phyloP scores from a whole-genome alignment of 92 coral and sea anemone genomes.

The Hydrozoanthus gracilis region DNA sequence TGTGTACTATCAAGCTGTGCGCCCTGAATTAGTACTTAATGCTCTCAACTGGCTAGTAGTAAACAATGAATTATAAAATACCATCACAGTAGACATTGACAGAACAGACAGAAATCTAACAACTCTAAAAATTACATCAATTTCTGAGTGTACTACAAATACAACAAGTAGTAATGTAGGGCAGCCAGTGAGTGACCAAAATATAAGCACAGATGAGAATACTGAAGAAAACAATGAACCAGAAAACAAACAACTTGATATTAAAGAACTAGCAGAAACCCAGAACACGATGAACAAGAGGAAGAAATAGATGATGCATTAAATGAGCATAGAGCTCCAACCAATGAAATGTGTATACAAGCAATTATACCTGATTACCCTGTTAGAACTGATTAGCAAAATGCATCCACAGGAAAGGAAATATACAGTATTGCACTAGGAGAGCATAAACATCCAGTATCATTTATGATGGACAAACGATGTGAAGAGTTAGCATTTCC shows the following conservation, averaged over 20 bases:
- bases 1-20: conserved; percentile 70
- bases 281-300: conserved; percentile 60
- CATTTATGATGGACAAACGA: conserved; percentile 9
- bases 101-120: conserved; percentile 58
- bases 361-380: conserved; percentile 47
- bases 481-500: conserved; percentile 36
- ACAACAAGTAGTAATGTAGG: conserved; percentile 49
- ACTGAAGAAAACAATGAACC: conserved; percentile 57
- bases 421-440: neutral
- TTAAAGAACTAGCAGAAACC: conserved; percentile 55
- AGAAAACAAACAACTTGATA: conserved; percentile 54
- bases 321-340: conserved; percentile 59
- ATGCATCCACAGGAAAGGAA: conserved; percentile 53
- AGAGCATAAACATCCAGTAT: neutral
- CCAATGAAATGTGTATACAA: conserved; percentile 38
- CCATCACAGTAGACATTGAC: conserved; percentile 55
- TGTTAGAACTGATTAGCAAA: conserved; percentile 43
- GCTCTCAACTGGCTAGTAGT: conserved; percentile 54
- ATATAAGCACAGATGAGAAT: conserved; percentile 45
- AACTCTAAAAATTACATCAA: conserved; percentile 55
- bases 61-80: conserved; percentile 61
- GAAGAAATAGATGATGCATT: conserved; percentile 71
- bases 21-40: conserved; percentile 53
- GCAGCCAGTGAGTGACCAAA: conserved; percentile 57
- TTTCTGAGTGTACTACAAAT: conserved; percentile 60